Base-by-base conservation (phyloP, 2,797 vertebrate species). In the Bovichtus variegatus region DNA sequence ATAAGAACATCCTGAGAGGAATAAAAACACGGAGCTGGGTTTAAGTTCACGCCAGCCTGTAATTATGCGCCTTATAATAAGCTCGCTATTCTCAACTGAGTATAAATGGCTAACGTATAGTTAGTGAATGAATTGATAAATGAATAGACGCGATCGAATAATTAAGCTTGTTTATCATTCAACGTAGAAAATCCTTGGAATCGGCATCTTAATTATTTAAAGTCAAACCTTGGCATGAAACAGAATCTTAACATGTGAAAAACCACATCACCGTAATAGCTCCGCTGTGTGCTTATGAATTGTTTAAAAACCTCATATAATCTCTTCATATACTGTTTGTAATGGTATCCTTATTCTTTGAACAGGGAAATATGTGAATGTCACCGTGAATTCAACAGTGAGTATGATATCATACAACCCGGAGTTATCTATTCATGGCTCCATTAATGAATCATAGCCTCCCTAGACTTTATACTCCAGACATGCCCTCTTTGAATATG, bases 371-470 rank as follows among this genome's bases (percentile, higher is more conserved):
- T 81, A 89, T 66, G 80, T 57, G 83, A 89, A 83, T 83, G 85
- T 85, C 84, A 78, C 76, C 29, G 63, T 81, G 83, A 88, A 86
- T 87, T 80, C 89, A 83, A 74, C 80, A 78, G 89, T 38, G 88
- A 86, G 83, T 55, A 84, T 84, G 87, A 90, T 93, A 92, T 91
- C 89, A 66, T 91, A 91, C 82, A 86, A 91, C 87, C 86, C 82
- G 61, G 76, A 82, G 71, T 93, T 91, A 92, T 73, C 79, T 92
- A 93, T 93, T 94, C 89, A 94, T 92, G 79, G 87, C 83, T 84
- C 77, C 92, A 94, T 94, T 91, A 94, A 94, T 94, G 92, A 94
- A 93, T 93, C 85, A 94, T 94, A 88, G 88, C 86, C 82, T 91
- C 77, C 74, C 76, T 55, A 89, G 91, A 93, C 91, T 88, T 91